Percentiles rank a stretch among this genome's conserved stretches.
phyloP scores from a whole-genome alignment of 2,113 vertebrate species.

The Telmatochromis brichardi region DNA sequence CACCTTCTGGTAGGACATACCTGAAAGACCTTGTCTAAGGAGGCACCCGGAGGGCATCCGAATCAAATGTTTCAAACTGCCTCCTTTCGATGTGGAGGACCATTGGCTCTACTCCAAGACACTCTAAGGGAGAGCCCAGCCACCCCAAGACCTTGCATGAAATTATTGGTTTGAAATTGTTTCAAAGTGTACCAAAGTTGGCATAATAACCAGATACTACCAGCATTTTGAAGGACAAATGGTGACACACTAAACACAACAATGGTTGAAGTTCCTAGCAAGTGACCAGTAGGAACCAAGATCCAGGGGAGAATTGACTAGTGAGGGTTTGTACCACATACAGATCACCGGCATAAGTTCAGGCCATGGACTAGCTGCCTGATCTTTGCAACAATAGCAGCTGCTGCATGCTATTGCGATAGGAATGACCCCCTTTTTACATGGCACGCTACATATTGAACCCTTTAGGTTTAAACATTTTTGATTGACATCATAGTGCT shows the following conservation, averaged over 20 bases:
- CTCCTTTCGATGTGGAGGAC: not conserved
- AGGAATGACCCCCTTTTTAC: not conserved
- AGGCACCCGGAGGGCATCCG: rapidly evolving
- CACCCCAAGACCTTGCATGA: not conserved
- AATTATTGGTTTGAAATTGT: not conserved
- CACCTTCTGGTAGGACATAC: not conserved
- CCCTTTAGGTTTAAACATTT: not conserved
- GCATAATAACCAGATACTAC: not conserved
- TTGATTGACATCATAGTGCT: not conserved
- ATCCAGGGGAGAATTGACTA: rapidly evolving
- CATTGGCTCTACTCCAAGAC: not conserved
- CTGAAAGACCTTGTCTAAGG: rapidly evolving
- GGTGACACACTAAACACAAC: not conserved
- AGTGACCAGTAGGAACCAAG: not conserved
- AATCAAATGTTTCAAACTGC: not conserved
- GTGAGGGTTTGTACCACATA: not conserved
- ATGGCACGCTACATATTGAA: not conserved
- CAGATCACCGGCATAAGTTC: rapidly evolving
- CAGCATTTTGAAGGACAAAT: not conserved
- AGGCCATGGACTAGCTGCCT: not conserved
- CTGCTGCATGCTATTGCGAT: not conserved
- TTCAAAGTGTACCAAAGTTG: not conserved
- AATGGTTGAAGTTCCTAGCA: not conserved
- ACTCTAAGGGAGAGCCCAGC: not conserved
- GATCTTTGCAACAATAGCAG: not conserved